Evolutionary conservation across 2,113 vertebrate species (phyloP), one percentile per base, ranked within the genome.

Genomic region (Ardeotis arabs): DNA sequence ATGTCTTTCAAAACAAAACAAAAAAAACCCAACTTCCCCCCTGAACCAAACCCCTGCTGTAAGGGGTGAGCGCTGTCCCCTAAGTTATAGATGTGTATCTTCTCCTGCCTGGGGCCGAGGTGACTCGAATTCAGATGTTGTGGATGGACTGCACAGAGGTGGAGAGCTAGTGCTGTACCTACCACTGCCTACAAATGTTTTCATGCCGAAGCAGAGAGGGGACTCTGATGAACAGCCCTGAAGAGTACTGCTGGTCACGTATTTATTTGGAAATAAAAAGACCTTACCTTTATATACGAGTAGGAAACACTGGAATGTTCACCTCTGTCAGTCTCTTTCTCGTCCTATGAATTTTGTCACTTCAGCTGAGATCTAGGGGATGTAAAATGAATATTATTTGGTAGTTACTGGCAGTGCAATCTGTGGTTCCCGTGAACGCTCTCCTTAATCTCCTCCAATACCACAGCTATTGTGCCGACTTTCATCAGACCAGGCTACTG

Each of bases 371-470:
- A 7, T 11, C 22, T 28, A 3, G n/a, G 66, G 24, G 45, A 14
- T 45, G 29, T n/a, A 16, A 7, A 17, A 9, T 22, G 63, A 39
- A 5, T 23, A 3, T 25, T 45, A 6, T 12, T 60, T 62, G 87
- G 62, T 37, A 18, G 62, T 11, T n/a, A 20, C 53, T 14, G 45
- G 63, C 39, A 47, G 52, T 7, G 12, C 8, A 10, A 10, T 22
- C 35, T 1, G 1, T 22, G 2, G 22, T 50, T 33, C 35, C n/a
- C 5, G 0, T 6, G 45, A 37, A 14, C 9, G 3, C 52, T 4
- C 24, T 6, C 1, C 28, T 53, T 14, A 9, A 24, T n/a, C 24
- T 41, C 41, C 41, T 29, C 72, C 25, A 15, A 3, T 35, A 8
- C 45, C 69, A 35, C 37, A 20, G 55, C 28, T 19, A 3, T 20